Evolutionary conservation across 2,888 invertebrate genomes (phyloP).

Genomic region (Cylloceria caligata): DNA sequence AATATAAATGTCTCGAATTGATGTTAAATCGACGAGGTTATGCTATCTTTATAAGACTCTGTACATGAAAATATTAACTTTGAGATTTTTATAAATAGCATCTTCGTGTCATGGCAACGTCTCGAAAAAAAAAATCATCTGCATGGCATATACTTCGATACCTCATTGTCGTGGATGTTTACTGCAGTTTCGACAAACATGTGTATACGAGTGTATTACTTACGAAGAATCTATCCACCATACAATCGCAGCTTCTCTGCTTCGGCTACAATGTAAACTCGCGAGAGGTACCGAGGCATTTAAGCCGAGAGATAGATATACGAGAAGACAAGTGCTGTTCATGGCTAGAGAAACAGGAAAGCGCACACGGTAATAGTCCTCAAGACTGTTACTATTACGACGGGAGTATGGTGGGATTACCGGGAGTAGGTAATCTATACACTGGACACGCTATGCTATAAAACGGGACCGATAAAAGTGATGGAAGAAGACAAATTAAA

Average conservation of each 20-base stretch:
- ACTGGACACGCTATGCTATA: not conserved
- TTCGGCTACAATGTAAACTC: not conserved
- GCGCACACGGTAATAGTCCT: constrained; percentile 21
- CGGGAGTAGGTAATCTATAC: not conserved
- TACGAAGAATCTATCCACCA: not conserved
- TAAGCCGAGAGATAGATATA: constrained; percentile 9
- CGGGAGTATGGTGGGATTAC: not conserved
- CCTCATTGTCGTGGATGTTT: not conserved
- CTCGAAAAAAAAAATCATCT: not conserved
- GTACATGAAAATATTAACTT: no score
- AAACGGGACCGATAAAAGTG: not conserved
- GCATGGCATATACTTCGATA: no score
- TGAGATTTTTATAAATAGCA: no score
- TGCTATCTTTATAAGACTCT: no score
- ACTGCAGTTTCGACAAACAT: not conserved
- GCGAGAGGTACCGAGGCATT: not conserved
- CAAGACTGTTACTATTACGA: constrained; percentile 16
- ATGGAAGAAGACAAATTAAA: not conserved
- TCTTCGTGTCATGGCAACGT: no score
- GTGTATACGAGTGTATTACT: not conserved
- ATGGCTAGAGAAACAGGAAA: constrained; percentile 13
- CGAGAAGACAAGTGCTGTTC: not conserved
- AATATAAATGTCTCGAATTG: not conserved
- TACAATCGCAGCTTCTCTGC: not conserved
- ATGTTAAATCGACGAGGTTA: not conserved